Evolutionary conservation across 53 echinoderm and acorn worm genomes (phyloP).

Genomic region (Arbacia lixula): DNA sequence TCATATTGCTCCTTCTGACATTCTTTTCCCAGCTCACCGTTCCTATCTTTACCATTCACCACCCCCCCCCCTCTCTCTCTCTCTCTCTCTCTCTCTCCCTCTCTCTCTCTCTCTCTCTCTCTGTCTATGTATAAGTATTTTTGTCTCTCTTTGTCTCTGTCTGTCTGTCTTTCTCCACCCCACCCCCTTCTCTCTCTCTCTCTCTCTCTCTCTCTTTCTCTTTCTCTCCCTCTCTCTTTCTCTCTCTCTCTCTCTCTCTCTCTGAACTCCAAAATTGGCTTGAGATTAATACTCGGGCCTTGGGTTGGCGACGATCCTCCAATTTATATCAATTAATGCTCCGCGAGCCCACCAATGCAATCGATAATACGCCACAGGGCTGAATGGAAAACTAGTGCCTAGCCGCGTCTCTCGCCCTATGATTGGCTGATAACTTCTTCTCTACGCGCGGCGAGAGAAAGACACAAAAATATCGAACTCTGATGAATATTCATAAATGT

Average conservation of each 20-base stretch:
- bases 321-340: constrained; percentile 51
- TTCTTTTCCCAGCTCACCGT: not conserved
- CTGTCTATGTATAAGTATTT: too few species aligned
- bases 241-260: not conserved
- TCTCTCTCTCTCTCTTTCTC: not conserved
- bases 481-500: too few species aligned
- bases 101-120: not conserved
- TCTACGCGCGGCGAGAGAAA: too few species aligned
- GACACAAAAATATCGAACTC: too few species aligned
- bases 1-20: too few species aligned
- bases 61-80: not conserved
- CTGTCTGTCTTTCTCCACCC: not conserved
- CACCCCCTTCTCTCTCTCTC: constrained; percentile 9
- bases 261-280: constrained; percentile 24
- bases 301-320: constrained; percentile 23
- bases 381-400: constrained; percentile 5
- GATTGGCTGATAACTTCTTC: too few species aligned
- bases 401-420: too few species aligned
- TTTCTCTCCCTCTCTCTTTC: not conserved
- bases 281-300: constrained; percentile 27
- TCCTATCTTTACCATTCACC: constrained; percentile 3
- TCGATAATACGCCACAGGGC: constrained; percentile 28
- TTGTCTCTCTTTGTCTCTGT: not conserved
- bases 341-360: constrained; percentile 21
- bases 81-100: constrained; percentile 11